Base-by-base conservation (phyloP, 2,888 invertebrate species). In the Seira ritae region DNA sequence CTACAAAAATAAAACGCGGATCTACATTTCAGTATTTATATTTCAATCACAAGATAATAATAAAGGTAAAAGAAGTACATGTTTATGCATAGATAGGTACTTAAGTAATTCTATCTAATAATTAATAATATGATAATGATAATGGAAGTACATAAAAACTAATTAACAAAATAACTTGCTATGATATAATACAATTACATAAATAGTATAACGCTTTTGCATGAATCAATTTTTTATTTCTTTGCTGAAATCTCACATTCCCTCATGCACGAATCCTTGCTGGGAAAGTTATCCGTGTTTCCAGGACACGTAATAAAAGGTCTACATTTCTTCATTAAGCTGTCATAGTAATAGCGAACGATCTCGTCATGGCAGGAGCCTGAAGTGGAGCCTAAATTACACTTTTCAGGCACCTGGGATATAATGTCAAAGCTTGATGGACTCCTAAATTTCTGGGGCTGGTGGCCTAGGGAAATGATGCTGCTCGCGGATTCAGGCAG, bases 261-360 rank as follows among this genome's bases (percentile, higher is more conserved):
- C 31, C 81, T 65, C 66, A 69, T 85, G 60, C 88, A 88, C 1
- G 75, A 69, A 10, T 83, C 75, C 72, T 87, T 88, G 12, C 76
- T 86, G 0, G 78, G 67, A 65, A 86, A 88, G 75, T 88, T 88
- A 46, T 88, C 87, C 0, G 70, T 66, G 70, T 81, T 88, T 12
- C 88, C 87, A 10, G 84, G 84, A 73, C 88, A 88, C 17, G 87
- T 85, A 74, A 89, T 87, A n/a, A 87, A 87, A 1, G 89, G 87
- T 4, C 89, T 80, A 67, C 88, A 89, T 73, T 86, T 88, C 19
- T 69, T 84, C 85, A 87, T 85, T 12, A 85, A 17, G 15, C 81
- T 85, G 62, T 89, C 89, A 76, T 80, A 89, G 22, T 88, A 89
- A 42, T 85, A 89, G 10, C 87, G 74, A 15, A 89, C 86, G 17